Evolutionary conservation across 2,113 vertebrate genomes (phyloP).

Genomic region (Oreochromis spilurus): DNA sequence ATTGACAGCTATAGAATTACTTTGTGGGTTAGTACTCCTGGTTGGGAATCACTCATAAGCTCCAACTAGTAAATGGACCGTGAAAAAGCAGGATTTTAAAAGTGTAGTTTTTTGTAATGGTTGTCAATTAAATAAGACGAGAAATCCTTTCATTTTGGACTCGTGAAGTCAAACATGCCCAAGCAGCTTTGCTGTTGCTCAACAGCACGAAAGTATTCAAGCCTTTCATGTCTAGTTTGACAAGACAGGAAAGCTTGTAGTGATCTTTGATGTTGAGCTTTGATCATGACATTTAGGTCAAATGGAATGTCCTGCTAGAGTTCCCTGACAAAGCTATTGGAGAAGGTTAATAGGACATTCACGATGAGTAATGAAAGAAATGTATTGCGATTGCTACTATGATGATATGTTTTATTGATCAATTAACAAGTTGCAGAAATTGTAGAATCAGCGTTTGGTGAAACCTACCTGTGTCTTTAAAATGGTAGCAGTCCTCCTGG

Average conservation of each 20-base stretch:
- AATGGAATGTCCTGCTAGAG: background rate
- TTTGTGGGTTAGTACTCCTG: background rate
- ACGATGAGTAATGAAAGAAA: background rate
- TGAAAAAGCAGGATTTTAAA: background rate
- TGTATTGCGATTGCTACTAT: background rate
- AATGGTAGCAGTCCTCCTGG: background rate
- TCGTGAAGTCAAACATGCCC: background rate
- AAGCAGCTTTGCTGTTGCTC: background rate
- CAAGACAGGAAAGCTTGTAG: background rate
- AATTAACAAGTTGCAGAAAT: background rate
- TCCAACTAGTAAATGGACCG: background rate
- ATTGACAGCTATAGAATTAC: background rate
- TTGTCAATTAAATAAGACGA: background rate
- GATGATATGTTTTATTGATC: background rate
- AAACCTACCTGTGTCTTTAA: background rate
- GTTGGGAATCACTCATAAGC: background rate
- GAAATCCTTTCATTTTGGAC: background rate
- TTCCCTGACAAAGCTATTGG: background rate
- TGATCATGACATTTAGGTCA: background rate
- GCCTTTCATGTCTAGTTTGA: slow-evolving; percentile 16
- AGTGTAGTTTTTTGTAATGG: background rate
- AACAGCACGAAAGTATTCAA: background rate
- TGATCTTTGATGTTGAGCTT: slow-evolving; percentile 19
- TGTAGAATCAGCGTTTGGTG: background rate
- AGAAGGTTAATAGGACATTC: background rate